Base-by-base conservation (phyloP, 2,113 vertebrate species). In the Periophthalmus modestus region DNA sequence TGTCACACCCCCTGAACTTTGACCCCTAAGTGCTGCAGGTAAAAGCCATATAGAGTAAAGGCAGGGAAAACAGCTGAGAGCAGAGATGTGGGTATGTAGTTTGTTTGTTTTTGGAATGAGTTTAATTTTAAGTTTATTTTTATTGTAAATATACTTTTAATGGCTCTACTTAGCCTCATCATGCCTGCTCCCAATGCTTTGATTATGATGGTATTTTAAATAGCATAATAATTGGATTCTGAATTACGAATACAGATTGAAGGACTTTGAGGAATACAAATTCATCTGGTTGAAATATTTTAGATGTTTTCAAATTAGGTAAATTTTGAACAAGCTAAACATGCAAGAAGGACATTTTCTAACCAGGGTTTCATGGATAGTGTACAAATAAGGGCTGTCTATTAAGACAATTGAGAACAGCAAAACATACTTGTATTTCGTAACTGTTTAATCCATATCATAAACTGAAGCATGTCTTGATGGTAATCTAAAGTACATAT, bases 1-100 rank as follows among this genome's bases (percentile, higher is more conserved):
- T 85, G 85, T 89, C 78, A 77, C 73, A 61, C 72, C 72, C 15
- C 68, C 24, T 39, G 59, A 59, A 62, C 89, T 74, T 88, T 79
- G 77, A 84, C 87, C 89, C 88, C 28, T 84, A 87, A 83, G 82
- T 33, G 66, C 84, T 83, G 88, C 83, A 71, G 71, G 88, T 91
- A 79, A 83, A 86, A 85, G 55, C 78, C 33, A 36, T 36, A 15
- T 10, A 36, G 61, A 68, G 85, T 81, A 87, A 81, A 70, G 68
- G 87, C 90, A 79, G 62, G 28, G 77, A 83, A 86, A 87, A 59
- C 78, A 68, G 85, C 68, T 72, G 77, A 55, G 50, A 74, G 36
- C 54, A 3, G 7, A 21, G 18, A 9, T 55, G 19, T 55, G 52
- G 1, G 19, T 21, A 1, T 55, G 19, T 21, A 21, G 39, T 43